These are phyloP conservation scores for Aurelia aurita complex sp. Pacific DNA, from an alignment of 30 jellyfish, hydroid and myxozoan genomes.

Conservation along the genomic window DNA sequence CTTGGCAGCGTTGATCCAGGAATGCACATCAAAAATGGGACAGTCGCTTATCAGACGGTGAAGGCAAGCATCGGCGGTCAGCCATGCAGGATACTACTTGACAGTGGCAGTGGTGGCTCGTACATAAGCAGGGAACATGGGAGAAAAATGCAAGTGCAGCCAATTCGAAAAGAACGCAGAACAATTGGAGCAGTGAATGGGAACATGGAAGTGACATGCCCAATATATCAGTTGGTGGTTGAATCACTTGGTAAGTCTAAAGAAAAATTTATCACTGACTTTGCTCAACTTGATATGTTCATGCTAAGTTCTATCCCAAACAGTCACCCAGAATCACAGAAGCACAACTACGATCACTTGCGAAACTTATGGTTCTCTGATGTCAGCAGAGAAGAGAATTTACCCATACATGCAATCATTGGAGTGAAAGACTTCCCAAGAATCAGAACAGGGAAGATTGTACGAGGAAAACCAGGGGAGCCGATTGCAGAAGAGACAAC, in stretches of 20 bases:
- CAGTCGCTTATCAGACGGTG: constrained; percentile 27
- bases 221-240: not conserved
- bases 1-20: not conserved
- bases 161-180: constrained; percentile 3
- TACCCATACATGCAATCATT: too few relatives aligned
- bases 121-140: constrained; percentile 31
- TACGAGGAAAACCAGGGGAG: too few relatives aligned
- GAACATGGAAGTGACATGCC: not conserved
- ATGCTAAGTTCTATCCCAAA: constrained; percentile 8
- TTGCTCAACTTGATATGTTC: not conserved
- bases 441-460: too few relatives aligned
- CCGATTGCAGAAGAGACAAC: too few relatives aligned
- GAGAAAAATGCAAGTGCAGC: constrained; percentile 1
- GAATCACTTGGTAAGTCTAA: not conserved
- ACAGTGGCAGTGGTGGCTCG: constrained; percentile 10
- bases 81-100: constrained; percentile 17
- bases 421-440: too few relatives aligned
- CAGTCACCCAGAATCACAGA: constrained; percentile 11
- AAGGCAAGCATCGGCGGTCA: constrained; percentile 20
- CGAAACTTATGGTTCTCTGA: constrained; percentile 12
- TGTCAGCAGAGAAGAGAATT: not conserved
- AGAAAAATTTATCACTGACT: constrained; percentile 9
- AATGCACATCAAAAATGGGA: not conserved
- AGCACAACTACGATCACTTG: not conserved
- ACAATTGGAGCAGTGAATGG: constrained; percentile 9